Evolutionary conservation across 2,797 vertebrate species (phyloP).

Genomic region (Scleropages formosus): DNA sequence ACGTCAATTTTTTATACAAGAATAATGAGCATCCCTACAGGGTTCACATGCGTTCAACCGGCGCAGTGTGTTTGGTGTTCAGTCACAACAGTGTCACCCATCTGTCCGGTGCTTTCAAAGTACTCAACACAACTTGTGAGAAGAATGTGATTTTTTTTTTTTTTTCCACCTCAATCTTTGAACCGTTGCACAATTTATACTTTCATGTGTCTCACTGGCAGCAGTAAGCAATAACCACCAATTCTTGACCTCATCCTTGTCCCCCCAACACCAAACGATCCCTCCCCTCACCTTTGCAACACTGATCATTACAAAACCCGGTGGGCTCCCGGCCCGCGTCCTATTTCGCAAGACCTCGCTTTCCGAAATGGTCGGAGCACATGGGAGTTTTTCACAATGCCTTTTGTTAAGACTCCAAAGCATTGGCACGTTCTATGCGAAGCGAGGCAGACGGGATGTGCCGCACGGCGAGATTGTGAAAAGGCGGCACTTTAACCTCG

Average conservation of each 20-base stretch:
- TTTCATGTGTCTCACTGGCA: background rate
- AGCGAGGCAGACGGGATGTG: background rate
- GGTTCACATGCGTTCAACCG: no score
- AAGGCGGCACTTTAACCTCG: no score
- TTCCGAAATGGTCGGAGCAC: background rate
- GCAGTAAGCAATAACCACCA: no score
- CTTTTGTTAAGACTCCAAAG: no score
- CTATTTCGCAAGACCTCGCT: slow-evolving; percentile 16
- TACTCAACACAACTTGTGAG: no score
- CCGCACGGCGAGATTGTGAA: background rate
- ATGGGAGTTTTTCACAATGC: no score
- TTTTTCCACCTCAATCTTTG: no score
- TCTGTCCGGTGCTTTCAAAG: background rate
- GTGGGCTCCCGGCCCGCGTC: background rate
- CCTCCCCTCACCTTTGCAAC: background rate
- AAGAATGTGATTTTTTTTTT: background rate
- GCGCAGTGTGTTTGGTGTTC: slow-evolving; percentile 53
- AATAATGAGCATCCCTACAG: no score
- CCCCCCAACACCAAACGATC: background rate
- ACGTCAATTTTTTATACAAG: no score
- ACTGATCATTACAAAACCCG: background rate
- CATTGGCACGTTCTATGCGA: no score
- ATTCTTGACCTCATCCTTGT: no score
- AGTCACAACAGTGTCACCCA: slow-evolving; percentile 18
- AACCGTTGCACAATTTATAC: background rate